phyloP scores from a whole-genome alignment of 2,888 invertebrate genomes.

The Nycteola revayana region DNA sequence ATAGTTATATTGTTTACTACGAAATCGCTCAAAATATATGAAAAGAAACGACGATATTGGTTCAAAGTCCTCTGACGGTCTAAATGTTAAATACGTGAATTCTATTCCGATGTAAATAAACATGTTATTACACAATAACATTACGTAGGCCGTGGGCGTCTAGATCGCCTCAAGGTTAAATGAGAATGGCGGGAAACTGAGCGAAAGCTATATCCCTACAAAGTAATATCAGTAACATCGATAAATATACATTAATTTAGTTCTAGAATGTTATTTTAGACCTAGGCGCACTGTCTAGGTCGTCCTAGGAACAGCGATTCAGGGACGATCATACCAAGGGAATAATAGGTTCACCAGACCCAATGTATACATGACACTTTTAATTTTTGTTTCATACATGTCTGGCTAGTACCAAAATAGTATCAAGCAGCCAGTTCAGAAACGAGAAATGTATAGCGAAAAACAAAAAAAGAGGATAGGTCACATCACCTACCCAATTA shows the following conservation, averaged over 20 bases:
- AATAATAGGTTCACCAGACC: slow-evolving; percentile 16
- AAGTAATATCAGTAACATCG: slow-evolving; percentile 14
- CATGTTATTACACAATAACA: slow-evolving; percentile 51
- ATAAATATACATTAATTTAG: slow-evolving; percentile 24
- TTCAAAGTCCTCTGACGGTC: slow-evolving; percentile 27
- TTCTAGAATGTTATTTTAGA: slow-evolving; percentile 42
- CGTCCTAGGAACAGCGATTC: slow-evolving; percentile 39
- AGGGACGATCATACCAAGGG: slow-evolving; percentile 32
- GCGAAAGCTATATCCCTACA: slow-evolving; percentile 38
- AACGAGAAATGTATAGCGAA: slow-evolving; percentile 38
- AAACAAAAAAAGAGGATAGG: slow-evolving; percentile 26
- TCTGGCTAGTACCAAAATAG: slow-evolving; percentile 2
- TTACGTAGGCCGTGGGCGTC: slow-evolving; percentile 58
- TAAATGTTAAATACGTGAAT: slow-evolving; percentile 45
- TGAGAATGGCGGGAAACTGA: slow-evolving; percentile 60
- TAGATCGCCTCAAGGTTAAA: slow-evolving; percentile 62
- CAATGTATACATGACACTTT: slow-evolving; percentile 4
- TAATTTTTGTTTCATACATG: slow-evolving; percentile 12
- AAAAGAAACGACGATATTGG: slow-evolving; percentile 10
- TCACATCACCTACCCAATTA: slow-evolving; percentile 38
- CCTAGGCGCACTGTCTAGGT: slow-evolving; percentile 54
- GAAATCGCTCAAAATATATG: slow-evolving; percentile 10
- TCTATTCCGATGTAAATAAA: slow-evolving; percentile 57
- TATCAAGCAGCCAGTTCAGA: neutral
- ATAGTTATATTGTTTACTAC: neutral